These are phyloP conservation scores for Callyntrura sp. DNA, from an alignment of 2,888 invertebrate species.

Conservation along the genomic window DNA sequence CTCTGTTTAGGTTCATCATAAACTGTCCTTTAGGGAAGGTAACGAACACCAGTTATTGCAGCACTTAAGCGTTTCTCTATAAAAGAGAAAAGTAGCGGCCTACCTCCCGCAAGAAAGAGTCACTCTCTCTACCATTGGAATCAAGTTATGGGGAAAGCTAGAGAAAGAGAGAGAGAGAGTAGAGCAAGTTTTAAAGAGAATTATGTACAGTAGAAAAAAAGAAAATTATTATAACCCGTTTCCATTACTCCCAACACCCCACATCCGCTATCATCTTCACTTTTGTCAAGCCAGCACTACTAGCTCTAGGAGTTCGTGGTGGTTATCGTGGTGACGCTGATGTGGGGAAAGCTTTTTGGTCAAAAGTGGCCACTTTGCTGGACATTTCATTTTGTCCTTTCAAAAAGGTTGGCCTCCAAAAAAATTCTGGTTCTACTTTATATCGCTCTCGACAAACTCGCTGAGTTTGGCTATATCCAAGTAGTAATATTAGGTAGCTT, in stretches of 20 bases:
- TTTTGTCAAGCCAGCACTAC: too few species aligned
- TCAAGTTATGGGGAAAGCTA: too few species aligned
- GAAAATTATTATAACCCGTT: background rate
- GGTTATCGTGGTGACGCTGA: slow-evolving; percentile 4
- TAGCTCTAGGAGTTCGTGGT: background rate
- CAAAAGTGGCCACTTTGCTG: slow-evolving; percentile 8
- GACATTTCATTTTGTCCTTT: background rate
- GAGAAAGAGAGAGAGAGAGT: too few species aligned
- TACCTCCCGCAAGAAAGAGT: background rate
- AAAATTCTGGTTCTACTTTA: too few species aligned
- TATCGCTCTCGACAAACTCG: too few species aligned
- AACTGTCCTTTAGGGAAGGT: slow-evolving; percentile 14
- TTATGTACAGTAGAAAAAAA: background rate
- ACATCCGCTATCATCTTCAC: background rate
- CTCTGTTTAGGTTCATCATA: background rate
- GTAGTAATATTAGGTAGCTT: too few species aligned
- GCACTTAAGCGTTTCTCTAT: too few species aligned
- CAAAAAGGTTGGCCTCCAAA: background rate
- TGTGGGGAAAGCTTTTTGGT: background rate
- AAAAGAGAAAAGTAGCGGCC: background rate
- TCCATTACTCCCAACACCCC: background rate
- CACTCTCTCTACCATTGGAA: background rate
- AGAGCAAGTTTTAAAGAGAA: background rate
- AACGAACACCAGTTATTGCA: too few species aligned
- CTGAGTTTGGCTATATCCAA: too few species aligned